Evolutionary conservation across 2,797 vertebrate genomes (phyloP).

Genomic region (Pachyuromys duprasi): DNA sequence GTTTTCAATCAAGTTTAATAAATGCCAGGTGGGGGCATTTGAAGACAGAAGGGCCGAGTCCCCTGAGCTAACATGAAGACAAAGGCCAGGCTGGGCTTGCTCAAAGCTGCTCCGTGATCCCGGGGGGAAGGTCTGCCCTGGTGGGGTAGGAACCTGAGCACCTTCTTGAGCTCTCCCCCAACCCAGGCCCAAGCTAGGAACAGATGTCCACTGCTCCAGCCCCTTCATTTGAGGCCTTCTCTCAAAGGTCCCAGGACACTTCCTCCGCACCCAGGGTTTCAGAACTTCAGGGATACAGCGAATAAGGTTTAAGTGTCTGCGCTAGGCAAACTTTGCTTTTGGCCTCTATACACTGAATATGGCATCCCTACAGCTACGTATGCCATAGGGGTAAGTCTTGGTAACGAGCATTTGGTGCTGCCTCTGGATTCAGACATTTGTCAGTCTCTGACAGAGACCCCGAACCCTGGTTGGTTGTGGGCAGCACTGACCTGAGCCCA

Average conservation of each 20-base stretch:
- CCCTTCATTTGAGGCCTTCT: neutral
- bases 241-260: neutral
- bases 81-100: neutral
- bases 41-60: no score
- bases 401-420: accelerated
- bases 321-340: neutral
- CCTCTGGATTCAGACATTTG: no score
- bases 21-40: neutral
- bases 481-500: neutral
- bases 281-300: neutral
- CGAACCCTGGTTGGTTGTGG: accelerated
- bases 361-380: neutral
- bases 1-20: neutral
- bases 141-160: neutral
- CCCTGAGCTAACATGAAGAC: neutral
- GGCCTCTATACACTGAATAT: no score
- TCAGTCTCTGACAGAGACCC: accelerated
- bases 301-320: accelerated
- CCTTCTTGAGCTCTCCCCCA: neutral
- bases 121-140: neutral
- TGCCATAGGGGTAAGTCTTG: accelerated
- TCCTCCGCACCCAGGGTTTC: accelerated
- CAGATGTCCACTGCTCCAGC: neutral
- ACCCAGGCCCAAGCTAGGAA: accelerated
- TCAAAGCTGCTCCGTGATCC: neutral